phyloP scores from a whole-genome alignment of 2,797 vertebrate genomes.

The Sebastes miniatus region DNA sequence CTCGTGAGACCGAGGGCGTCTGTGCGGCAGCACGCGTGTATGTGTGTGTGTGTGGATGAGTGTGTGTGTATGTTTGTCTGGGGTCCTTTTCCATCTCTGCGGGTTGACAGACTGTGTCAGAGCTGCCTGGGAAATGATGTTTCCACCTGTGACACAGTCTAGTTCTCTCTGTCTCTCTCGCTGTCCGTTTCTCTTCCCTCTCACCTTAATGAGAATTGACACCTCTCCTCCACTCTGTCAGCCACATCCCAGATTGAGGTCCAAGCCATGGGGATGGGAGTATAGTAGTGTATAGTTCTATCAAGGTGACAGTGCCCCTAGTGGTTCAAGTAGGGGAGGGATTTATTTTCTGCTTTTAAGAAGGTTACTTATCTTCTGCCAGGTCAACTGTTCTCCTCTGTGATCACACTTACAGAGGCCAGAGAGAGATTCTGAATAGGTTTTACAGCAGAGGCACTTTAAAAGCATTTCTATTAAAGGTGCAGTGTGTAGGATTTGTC shows the following conservation, averaged over 20 bases:
- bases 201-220: conserved; percentile 46
- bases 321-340: not conserved
- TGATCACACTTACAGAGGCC: not conserved
- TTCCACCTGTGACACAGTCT: conserved; percentile 72
- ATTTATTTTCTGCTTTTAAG: not conserved
- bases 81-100: conserved; percentile 56
- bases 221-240: conserved; percentile 31
- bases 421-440: not conserved
- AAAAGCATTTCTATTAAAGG: not conserved
- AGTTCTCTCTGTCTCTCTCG: conserved; percentile 7
- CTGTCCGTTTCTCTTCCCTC: conserved; percentile 23
- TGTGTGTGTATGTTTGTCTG: conserved; percentile 47
- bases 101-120: conserved; percentile 72
- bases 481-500: no score
- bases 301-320: conserved; percentile 4
- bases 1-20: conserved; percentile 56
- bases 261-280: not conserved
- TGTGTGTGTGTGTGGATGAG: not conserved
- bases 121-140: conserved; percentile 70
- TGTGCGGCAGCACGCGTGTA: conserved; percentile 28
- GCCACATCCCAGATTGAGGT: conserved; percentile 5
- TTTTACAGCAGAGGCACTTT: not conserved
- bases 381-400: not conserved
- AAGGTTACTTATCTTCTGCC: not conserved
- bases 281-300: not conserved